phyloP scores from a whole-genome alignment of 1,140 invertebrate species.

The Spodoptera litura region DNA sequence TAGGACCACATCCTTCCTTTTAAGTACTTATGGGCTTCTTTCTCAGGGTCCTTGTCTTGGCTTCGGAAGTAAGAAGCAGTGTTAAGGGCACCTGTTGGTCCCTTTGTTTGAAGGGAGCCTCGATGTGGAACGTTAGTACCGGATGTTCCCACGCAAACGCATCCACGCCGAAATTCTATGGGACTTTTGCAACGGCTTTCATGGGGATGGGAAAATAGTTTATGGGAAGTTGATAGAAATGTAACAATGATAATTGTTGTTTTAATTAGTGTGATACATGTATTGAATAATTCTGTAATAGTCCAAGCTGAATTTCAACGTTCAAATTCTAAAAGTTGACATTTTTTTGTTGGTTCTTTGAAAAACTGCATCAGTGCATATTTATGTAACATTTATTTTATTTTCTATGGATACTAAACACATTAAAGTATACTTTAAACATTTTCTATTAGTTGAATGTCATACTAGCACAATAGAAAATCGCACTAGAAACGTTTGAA shows the following conservation, averaged over 20 bases:
- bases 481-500: conserved; percentile 67
- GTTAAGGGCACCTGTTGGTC: conserved; percentile 65
- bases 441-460: conserved; percentile 49
- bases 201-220: conserved; percentile 27
- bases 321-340: no score
- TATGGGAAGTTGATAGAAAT: no score
- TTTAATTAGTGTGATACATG: no score
- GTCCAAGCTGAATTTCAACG: no score
- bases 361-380: not conserved
- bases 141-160: conserved; percentile 78
- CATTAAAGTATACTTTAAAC: conserved; percentile 28
- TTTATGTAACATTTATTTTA: not conserved
- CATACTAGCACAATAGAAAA: conserved; percentile 56
- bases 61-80: conserved; percentile 77
- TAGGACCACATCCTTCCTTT: conserved; percentile 64
- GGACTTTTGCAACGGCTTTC: conserved; percentile 45
- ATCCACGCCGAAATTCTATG: conserved; percentile 59
- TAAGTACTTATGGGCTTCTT: conserved; percentile 44
- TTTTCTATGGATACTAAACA: conserved; percentile 8
- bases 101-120: conserved; percentile 64
- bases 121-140: conserved; percentile 53
- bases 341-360: no score
- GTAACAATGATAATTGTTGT: no score
- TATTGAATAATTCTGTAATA: no score
- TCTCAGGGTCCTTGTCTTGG: conserved; percentile 48